These are phyloP conservation scores for Podarcis cretensis DNA, from an alignment of 2,113 vertebrate species.

Conservation along the genomic window DNA sequence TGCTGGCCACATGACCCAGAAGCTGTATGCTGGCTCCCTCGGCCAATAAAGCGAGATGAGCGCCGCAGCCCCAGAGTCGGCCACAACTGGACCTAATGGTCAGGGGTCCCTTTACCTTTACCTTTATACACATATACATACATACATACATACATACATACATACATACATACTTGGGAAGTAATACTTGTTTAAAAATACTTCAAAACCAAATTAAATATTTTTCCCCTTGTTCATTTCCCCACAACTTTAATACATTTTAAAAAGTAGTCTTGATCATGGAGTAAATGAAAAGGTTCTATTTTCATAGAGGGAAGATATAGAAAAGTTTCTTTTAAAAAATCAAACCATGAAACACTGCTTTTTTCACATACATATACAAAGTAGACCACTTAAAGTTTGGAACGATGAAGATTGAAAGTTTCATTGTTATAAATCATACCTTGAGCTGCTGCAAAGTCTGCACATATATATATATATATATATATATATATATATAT, in stretches of 20 bases:
- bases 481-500: slow-evolving; percentile 17
- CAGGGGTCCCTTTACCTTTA: too few species aligned
- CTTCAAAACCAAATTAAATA: not conserved
- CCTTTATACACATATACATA: too few species aligned
- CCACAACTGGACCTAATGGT: too few species aligned
- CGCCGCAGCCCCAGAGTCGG: too few species aligned
- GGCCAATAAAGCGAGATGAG: too few species aligned
- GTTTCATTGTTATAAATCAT: slow-evolving; percentile 48
- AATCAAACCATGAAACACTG: not conserved
- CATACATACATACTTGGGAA: not conserved
- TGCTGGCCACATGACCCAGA: too few species aligned
- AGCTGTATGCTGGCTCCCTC: too few species aligned
- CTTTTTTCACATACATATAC: not conserved
- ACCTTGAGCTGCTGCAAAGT: slow-evolving; percentile 46
- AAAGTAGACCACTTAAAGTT: not conserved
- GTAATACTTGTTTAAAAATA: not conserved
- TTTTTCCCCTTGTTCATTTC: not conserved
- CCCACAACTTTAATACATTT: not conserved
- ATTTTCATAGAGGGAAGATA: not conserved
- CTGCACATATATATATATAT: slow-evolving; percentile 9
- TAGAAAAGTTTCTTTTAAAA: not conserved
- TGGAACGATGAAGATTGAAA: slow-evolving; percentile 24
- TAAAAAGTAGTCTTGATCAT: not conserved
- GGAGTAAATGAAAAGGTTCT: not conserved
- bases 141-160: too few species aligned